These are phyloP conservation scores for Homarus gammarus DNA, from an alignment of 2,888 invertebrate species.

Conservation along the genomic window DNA sequence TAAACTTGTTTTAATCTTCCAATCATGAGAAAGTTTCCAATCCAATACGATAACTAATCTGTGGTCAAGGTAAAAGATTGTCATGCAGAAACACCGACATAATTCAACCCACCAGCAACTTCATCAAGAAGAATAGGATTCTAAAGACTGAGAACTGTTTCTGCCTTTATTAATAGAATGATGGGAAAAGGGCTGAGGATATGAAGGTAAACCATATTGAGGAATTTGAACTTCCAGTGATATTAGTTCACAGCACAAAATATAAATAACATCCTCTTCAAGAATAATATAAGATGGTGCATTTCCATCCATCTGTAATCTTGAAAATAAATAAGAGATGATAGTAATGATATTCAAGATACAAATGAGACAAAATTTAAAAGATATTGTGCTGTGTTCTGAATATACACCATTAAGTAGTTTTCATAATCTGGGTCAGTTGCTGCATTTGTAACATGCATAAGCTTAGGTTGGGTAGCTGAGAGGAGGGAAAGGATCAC, in stretches of 20 bases:
- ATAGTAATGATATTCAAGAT: background rate
- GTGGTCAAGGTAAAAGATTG: background rate
- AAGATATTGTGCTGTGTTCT: background rate
- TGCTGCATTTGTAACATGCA: background rate
- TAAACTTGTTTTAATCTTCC: background rate
- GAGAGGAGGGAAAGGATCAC: slow-evolving; percentile 30
- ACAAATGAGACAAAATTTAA: too few relatives aligned
- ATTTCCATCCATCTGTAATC: too few relatives aligned
- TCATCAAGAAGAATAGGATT: background rate
- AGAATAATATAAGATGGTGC: background rate
- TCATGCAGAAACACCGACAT: background rate
- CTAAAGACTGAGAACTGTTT: too few relatives aligned
- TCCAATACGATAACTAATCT: background rate
- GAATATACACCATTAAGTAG: background rate
- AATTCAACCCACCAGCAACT: background rate
- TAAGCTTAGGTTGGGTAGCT: background rate
- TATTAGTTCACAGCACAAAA: background rate
- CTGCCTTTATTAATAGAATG: background rate
- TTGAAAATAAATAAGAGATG: too few relatives aligned
- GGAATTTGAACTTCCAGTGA: background rate
- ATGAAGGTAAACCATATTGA: background rate
- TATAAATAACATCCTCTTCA: background rate
- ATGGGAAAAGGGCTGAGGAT: background rate
- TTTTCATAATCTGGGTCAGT: background rate
- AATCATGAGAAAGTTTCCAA: background rate